Percentiles rank a stretch among this genome's conserved stretches.
phyloP scores from a whole-genome alignment of 2,113 vertebrate species.

The Periophthalmodon schlosseri region DNA sequence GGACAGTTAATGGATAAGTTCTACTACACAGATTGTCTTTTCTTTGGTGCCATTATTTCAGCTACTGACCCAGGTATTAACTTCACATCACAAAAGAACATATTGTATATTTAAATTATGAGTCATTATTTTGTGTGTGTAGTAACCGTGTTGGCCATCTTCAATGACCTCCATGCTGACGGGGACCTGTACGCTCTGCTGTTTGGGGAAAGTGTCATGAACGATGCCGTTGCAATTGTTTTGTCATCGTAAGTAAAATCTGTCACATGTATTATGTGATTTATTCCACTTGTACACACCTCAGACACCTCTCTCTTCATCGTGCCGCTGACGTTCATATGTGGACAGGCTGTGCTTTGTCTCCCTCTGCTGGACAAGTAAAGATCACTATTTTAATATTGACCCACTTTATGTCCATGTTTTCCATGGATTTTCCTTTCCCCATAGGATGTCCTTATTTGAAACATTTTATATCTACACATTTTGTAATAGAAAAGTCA shows the following conservation, averaged over 20 bases:
- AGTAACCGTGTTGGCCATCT: conserved; percentile 98
- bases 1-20: conserved; percentile 94
- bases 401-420: too few relatives aligned
- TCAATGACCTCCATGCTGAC: conserved; percentile 94
- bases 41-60: conserved; percentile 96
- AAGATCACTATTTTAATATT: not conserved
- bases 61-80: conserved; percentile 94
- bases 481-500: too few relatives aligned
- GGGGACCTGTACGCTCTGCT: conserved; percentile 98
- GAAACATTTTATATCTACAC: too few relatives aligned
- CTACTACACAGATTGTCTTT: conserved; percentile 98
- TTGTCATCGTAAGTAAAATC: conserved; percentile 90
- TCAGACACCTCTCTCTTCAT: not conserved
- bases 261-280: not conserved
- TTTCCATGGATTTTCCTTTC: too few relatives aligned
- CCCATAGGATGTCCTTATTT: too few relatives aligned
- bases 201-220: conserved; percentile 97
- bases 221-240: conserved; percentile 95
- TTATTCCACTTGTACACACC: not conserved
- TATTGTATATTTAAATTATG: not conserved
- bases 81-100: not conserved
- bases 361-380: conserved; percentile 56
- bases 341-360: conserved; percentile 31
- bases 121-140: conserved; percentile 14
- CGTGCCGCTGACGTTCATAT: conserved; percentile 7